A percentile compares a stretch with the other conserved stretches of the same genome.
phyloP scores from a whole-genome alignment of 1,140 invertebrate genomes.

The Mycetomoellerius zeteki region DNA sequence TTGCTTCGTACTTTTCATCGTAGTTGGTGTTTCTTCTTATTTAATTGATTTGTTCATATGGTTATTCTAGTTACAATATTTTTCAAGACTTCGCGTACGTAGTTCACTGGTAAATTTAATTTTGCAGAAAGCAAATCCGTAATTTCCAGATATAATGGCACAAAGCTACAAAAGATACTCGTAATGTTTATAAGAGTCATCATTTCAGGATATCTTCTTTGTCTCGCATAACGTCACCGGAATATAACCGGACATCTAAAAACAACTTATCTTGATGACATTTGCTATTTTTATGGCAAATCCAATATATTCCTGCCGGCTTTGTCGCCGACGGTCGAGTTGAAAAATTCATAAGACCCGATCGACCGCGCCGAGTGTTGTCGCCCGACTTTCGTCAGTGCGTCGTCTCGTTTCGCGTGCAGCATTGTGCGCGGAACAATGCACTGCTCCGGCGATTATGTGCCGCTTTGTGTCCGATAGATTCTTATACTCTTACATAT shows the following conservation, averaged over 20 bases:
- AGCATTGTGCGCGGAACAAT: conserved; percentile 72
- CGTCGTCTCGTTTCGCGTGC: conserved; percentile 60
- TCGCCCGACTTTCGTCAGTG: conserved; percentile 67
- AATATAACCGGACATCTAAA: conserved; percentile 2
- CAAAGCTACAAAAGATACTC: not conserved
- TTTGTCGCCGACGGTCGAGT: conserved; percentile 54
- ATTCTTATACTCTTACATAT: conserved; percentile 70
- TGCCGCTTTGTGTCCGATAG: conserved; percentile 61
- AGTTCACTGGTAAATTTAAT: not conserved
- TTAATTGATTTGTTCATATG: no score
- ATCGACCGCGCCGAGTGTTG: conserved; percentile 37
- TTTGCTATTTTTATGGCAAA: conserved; percentile 25
- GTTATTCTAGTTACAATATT: no score
- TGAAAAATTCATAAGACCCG: conserved; percentile 71
- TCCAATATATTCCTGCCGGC: conserved; percentile 27
- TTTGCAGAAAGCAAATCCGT: not conserved
- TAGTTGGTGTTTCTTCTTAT: no score
- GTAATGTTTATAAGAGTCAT: not conserved
- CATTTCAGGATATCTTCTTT: not conserved
- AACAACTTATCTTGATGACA: conserved; percentile 46
- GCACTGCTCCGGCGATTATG: conserved; percentile 62
- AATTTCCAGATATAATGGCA: not conserved
- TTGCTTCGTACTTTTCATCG: no score
- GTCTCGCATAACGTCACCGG: not conserved
- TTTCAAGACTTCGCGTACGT: not conserved